Percentiles rank a stretch among this genome's conserved stretches.
Evolutionary conservation across 2,888 invertebrate species (phyloP).

Genomic region (Eutolmus rufibarbis): DNA sequence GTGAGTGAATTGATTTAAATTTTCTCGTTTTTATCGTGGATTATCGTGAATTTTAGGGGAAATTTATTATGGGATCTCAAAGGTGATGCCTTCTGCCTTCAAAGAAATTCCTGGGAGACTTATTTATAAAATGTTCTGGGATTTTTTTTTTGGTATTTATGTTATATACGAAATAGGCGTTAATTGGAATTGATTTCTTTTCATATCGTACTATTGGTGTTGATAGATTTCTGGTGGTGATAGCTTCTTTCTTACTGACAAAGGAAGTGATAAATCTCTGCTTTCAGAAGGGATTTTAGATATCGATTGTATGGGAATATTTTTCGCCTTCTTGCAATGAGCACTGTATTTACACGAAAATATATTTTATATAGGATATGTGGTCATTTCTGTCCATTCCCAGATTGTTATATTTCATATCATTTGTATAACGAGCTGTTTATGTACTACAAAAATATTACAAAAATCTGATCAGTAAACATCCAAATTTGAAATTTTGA

Average conservation of each 20-base stretch:
- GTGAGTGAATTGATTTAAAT: slow-evolving; percentile 37
- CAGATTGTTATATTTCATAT: no score
- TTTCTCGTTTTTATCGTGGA: slow-evolving; percentile 10
- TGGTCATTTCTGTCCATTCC: no score
- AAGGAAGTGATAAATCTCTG: neutral
- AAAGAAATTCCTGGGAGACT: slow-evolving; percentile 9
- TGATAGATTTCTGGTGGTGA: neutral
- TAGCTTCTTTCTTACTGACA: neutral
- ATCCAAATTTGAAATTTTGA: no score
- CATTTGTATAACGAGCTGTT: no score
- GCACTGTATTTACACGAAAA: neutral
- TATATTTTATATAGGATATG: neutral
- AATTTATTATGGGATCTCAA: slow-evolving; percentile 11
- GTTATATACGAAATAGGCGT: slow-evolving; percentile 5
- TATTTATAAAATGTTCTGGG: neutral
- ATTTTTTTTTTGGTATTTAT: neutral
- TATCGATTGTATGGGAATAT: neutral
- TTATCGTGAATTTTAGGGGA: neutral
- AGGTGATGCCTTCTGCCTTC: neutral
- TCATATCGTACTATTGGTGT: neutral
- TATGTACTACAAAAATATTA: no score
- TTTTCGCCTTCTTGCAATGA: neutral
- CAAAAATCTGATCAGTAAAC: no score
- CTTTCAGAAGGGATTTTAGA: neutral
- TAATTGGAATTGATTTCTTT: slow-evolving; percentile 15